Evolutionary conservation across 92 coral and sea anemone genomes (phyloP).

Genomic region (Siderastrea siderea): DNA sequence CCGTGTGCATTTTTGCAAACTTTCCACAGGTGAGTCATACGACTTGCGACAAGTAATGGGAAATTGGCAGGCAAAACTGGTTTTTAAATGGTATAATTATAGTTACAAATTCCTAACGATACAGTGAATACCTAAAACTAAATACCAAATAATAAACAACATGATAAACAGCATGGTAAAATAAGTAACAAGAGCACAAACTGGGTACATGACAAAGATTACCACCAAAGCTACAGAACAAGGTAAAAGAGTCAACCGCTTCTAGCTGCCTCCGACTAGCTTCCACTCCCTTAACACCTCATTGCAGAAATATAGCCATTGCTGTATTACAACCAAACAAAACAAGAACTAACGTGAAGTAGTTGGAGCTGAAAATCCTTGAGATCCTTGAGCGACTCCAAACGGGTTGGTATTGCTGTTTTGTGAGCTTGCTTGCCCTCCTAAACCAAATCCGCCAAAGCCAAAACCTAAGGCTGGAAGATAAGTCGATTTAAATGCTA

Average conservation of each 20-base stretch:
- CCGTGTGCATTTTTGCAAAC: background rate
- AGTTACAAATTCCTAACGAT: no score
- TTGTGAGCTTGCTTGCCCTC: conserved; percentile 66
- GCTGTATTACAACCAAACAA: background rate
- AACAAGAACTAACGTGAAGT: conserved; percentile 10
- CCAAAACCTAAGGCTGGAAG: conserved; percentile 57
- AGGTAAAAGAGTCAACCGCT: background rate
- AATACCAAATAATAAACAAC: no score
- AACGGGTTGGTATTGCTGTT: conserved; percentile 50
- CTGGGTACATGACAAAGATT: no score
- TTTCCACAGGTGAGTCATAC: no score
- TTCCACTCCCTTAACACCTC: no score
- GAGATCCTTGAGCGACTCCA: conserved; percentile 48
- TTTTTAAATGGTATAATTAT: no score
- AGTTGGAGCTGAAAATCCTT: conserved; percentile 20
- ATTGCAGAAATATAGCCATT: no score
- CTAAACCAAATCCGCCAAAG: conserved; percentile 72
- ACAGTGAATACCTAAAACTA: no score
- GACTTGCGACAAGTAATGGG: no score
- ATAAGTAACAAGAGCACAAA: no score
- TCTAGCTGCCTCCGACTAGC: background rate
- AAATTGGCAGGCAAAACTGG: no score
- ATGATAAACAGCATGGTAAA: no score
- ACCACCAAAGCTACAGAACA: background rate
- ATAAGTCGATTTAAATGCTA: background rate